Evolutionary conservation across 1,140 invertebrate genomes (phyloP), one percentile per base, ranked within the genome.

Genomic region (Paralvinella palmiformis): DNA sequence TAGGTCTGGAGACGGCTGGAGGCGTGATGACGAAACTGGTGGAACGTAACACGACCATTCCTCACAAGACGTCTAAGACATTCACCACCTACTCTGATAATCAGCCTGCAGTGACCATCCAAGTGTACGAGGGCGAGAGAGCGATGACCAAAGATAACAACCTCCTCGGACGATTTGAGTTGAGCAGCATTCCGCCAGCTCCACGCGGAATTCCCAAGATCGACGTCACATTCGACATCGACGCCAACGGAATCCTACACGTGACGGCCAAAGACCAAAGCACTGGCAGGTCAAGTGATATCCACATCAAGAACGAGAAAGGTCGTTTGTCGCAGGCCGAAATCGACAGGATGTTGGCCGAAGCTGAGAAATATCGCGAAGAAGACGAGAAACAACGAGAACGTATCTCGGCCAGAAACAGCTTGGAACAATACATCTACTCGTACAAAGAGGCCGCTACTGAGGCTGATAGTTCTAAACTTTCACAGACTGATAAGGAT

Each of bases 251-350:
- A 70, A 81, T 81, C 59, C 63, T 81, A 5, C 80, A 81, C 66
- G 79, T 81, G 5, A 74, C 80, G 55, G 84, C 84, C 50, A 69
- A 71, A 15, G 85, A 86, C 67, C 85, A 85, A 71, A 83, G 81
- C 1, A 96, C 94, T 65, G 94, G 94, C 73, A 96, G 95, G 80
- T 90, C 94, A 75, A 97, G 96, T 82, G 96, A 96, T 81, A 97
- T 98, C 78, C 96, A 92, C 32, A 97, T 98, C 72, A 97, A 92
- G 72, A 98, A 98, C 76, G 94, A 98, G 83, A 97, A 97, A 78
- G 96, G 92, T 31, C 96, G 97, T 72, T 96, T 62, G 20, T 37
- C 27, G 7, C 29, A 62, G 33, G 41, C 29, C 10, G 60, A 62
- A 31, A 62, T 62, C 32, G 60, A 62, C 17, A 56, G 48, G 31